A percentile compares a stretch with the other conserved stretches of the same genome.
Conservation (phyloP, 2,797 vertebrate species). For the Cryptoblepharus egeriae region DNA sequence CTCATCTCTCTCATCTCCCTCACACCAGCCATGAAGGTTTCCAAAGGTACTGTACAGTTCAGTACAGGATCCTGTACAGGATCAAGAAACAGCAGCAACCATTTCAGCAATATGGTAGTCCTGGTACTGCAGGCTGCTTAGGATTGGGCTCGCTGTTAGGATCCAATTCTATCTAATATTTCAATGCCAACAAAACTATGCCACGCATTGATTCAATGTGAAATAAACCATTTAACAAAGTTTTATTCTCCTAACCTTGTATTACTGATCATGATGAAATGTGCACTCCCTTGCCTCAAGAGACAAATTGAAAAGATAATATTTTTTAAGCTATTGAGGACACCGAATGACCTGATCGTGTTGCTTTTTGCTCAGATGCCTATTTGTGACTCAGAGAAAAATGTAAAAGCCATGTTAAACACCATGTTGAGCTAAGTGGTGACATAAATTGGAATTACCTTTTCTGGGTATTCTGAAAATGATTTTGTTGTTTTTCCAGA, state of each 20-base stretch:
- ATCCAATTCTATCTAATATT: too few species aligned
- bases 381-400: conserved; percentile 45
- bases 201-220: conserved; percentile 15
- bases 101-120: too few species aligned
- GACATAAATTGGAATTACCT: conserved; percentile 36
- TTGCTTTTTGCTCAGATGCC: conserved; percentile 49
- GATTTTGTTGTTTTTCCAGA: conserved; percentile 42
- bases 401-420: conserved; percentile 33
- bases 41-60: too few species aligned
- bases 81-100: too few species aligned
- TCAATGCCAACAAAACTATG: too few species aligned
- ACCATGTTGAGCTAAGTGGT: conserved; percentile 35
- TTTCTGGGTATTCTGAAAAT: conserved; percentile 25
- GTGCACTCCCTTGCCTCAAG: conserved; percentile 41
- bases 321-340: conserved; percentile 48
- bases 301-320: conserved; percentile 46
- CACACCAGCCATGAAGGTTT: too few species aligned
- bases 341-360: conserved; percentile 14
- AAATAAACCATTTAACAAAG: conserved; percentile 49
- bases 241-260: conserved; percentile 34
- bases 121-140: too few species aligned
- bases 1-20: too few species aligned
- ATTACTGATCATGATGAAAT: conserved; percentile 38
- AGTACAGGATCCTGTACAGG: too few species aligned
- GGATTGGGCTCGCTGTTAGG: too few species aligned